Evolutionary conservation across 1,140 invertebrate species (phyloP).

Genomic region (Megalonaias nervosa): DNA sequence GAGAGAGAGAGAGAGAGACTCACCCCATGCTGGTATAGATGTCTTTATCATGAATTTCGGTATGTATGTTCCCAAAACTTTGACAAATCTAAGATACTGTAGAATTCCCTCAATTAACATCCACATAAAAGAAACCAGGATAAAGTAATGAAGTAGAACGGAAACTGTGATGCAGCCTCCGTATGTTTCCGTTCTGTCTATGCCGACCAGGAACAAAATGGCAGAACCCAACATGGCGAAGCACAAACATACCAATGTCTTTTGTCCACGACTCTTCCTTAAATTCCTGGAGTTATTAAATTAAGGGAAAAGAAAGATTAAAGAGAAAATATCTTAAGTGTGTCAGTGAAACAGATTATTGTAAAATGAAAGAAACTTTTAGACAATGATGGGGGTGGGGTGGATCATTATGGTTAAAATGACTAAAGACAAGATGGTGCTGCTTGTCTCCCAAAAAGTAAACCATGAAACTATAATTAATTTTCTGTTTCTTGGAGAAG

Average conservation of each 20-base stretch:
- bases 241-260: slow-evolving; percentile 62
- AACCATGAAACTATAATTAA: too few species aligned
- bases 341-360: too few species aligned
- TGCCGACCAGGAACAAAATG: slow-evolving; percentile 61
- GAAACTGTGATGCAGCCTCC: slow-evolving; percentile 66
- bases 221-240: slow-evolving; percentile 56
- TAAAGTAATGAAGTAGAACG: slow-evolving; percentile 71
- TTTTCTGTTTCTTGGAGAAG: too few species aligned
- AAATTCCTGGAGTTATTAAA: slow-evolving; percentile 48
- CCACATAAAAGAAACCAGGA: slow-evolving; percentile 72
- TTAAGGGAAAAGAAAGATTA: background rate
- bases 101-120: slow-evolving; percentile 73
- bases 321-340: too few species aligned
- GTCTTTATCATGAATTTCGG: slow-evolving; percentile 69
- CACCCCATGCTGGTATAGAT: slow-evolving; percentile 70
- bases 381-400: too few species aligned
- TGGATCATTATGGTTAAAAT: too few species aligned
- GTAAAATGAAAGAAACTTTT: too few species aligned
- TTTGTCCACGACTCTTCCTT: slow-evolving; percentile 56
- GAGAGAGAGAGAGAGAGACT: slow-evolving; percentile 24
- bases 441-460: too few species aligned
- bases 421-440: too few species aligned
- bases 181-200: slow-evolving; percentile 48
- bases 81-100: slow-evolving; percentile 72
- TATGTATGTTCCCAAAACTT: slow-evolving; percentile 71